phyloP scores from a whole-genome alignment of 2,113 vertebrate genomes.

The Smithornis capensis region DNA sequence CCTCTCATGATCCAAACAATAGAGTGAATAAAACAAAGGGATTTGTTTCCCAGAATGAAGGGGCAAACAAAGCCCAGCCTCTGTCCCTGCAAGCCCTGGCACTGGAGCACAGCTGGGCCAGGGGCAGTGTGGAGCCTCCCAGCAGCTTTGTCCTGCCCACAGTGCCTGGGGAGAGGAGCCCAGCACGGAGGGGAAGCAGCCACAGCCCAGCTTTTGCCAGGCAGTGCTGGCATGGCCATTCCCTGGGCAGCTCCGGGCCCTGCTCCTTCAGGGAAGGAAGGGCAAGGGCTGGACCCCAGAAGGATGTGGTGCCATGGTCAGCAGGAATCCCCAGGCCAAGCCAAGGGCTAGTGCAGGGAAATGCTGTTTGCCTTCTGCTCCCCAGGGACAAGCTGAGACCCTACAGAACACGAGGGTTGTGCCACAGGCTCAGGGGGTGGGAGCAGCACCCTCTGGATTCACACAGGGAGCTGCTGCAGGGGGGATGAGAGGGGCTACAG shows the following conservation, averaged over 20 bases:
- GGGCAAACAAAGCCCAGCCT: constrained; percentile 72
- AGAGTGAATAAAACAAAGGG: background rate
- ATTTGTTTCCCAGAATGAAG: background rate
- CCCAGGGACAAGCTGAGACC: background rate
- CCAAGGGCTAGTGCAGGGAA: background rate
- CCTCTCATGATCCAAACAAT: background rate
- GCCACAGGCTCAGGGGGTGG: background rate
- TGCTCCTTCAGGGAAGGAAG: background rate
- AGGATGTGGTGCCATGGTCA: background rate
- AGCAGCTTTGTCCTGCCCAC: background rate
- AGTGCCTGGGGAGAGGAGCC: background rate
- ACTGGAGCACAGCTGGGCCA: background rate
- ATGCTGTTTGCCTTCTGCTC: background rate
- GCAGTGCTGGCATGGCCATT: background rate
- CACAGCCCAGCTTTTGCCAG: background rate
- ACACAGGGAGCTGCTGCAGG: background rate
- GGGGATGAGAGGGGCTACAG: background rate
- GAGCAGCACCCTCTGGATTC: background rate
- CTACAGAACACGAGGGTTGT: rapidly evolving
- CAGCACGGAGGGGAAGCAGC: background rate
- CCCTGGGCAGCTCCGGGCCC: background rate
- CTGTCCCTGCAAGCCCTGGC: background rate
- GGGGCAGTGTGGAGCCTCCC: background rate
- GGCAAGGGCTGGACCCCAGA: background rate
- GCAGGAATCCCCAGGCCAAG: background rate